Evolutionary conservation across 2,888 invertebrate species (phyloP), one percentile per base, ranked within the genome.

Genomic region (Gymnocheta viridis): DNA sequence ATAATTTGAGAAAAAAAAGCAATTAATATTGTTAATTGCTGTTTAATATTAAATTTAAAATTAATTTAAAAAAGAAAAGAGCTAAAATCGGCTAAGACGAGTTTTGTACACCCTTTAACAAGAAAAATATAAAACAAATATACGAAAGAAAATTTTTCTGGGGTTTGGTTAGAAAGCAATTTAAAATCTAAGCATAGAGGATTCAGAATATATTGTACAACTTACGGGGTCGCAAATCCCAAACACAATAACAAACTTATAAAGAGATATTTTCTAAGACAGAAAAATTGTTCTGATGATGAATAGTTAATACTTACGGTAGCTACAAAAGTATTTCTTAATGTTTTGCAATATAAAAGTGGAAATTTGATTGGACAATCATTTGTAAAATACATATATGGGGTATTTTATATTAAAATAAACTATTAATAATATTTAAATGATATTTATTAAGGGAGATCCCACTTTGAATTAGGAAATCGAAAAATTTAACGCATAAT

Each of bases 1-100:
- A 54, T 54, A 64, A 64, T 47, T 70, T 38, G 7, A 9, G n/a
- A n/a, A n/a, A 12, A 44, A 49, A 14, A 69, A 27, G 38, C 54
- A 78, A 73, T 82, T 78, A 73, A 78, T 66, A 54, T 47, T 73
- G 60, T 73, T 73, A 62, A 78, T 82, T 67, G 60, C 66, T 67
- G 66, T 29, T 78, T 67, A 73, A 54, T 62, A 78, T 56, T 67
- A 60, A 78, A 72, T 72, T 44, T 17, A 67, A 38, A 51, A 67
- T 49, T 54, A 14, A 12, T 38, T 51, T 51, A 51, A 44, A 44
- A 12, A 14, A 24, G 49, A 38, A 38, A 4, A 41, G 17, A 44
- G 17, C 6, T 44, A 17, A 3, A n/a, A 17, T 17, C 7, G 49
- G 24, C 12, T 4, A 24, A 1, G 14, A 1, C 10, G 24, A 12